Percentiles rank a stretch among this genome's conserved stretches.
Conservation (phyloP, 2,113 vertebrate species). For the Columba livia region DNA sequence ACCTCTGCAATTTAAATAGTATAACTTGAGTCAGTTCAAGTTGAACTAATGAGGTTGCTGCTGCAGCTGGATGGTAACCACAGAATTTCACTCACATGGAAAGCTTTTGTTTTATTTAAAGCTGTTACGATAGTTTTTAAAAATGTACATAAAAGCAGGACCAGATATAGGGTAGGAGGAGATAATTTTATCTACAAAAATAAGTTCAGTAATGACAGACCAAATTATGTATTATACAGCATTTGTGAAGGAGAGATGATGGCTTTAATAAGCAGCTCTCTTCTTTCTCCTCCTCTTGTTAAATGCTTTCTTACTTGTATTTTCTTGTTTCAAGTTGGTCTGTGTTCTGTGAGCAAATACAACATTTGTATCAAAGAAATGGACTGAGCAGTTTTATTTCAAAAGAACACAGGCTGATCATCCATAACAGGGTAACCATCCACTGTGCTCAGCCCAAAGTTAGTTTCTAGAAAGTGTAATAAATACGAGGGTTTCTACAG, state of each 20-base stretch:
- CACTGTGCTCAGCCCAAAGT: neutral
- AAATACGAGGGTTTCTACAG: fast-evolving
- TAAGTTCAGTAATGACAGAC: neutral
- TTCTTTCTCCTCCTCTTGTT: conserved; percentile 75
- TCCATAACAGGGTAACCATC: neutral
- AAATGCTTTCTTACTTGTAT: conserved; percentile 64
- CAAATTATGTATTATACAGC: neutral
- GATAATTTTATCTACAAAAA: conserved; percentile 31
- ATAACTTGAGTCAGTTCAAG: neutral
- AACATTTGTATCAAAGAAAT: neutral
- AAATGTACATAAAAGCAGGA: neutral
- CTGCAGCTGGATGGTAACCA: neutral
- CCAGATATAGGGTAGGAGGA: neutral
- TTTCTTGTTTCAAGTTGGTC: conserved; percentile 44
- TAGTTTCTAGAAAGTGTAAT: fast-evolving
- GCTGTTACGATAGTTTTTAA: neutral
- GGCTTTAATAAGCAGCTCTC: conserved; percentile 53
- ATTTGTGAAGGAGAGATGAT: neutral
- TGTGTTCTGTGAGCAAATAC: conserved; percentile 66
- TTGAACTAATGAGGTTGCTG: neutral
- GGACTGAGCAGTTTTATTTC: neutral
- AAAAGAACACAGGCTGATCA: neutral
- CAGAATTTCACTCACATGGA: neutral
- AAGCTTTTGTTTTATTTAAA: conserved; percentile 21
- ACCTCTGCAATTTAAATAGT: fast-evolving